Base-by-base conservation (phyloP, 2,888 invertebrate species). In the Dolichomitus sp. region DNA sequence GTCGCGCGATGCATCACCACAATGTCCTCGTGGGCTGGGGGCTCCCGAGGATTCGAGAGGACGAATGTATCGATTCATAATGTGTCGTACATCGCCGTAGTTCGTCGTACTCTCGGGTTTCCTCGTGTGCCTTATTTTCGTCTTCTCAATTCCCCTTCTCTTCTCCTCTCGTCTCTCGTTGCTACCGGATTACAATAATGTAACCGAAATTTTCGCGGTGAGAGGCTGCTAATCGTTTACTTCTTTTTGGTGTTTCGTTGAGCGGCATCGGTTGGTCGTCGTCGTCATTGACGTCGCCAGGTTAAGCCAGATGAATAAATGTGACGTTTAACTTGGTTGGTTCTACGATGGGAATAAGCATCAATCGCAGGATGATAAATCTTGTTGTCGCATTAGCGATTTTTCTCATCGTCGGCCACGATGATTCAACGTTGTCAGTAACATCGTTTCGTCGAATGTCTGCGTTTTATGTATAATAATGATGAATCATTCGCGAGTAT, bases 201-300 rank as follows among this genome's bases (percentile, higher is more conserved):
- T 33, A 3, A 30, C 30, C 66, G 66, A 11, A 33, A 17, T 48
- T 48, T 7, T n/a, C 17, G 48, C n/a, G 17, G 4, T 48, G 48
- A 48, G 17, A 48, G 48, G 14, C 12, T 14, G 14, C 12, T 14
- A 42, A 48, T 27, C n/a, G 14, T 65, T 33, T 1, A 11, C 33
- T 48, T 73, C n/a, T 72, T 59, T 59, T 72, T 57, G 66, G 66
- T 66, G 27, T 66, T 33, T 50, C 48, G 50, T 50, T 33, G 23
- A 27, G 23, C 19, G 19, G 68, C 12, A 5, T 45, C 40, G 40
- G 54, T 40, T 33, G 57, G 17, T 59, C 57, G 23, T 37, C 66
- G 48, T 66, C 48, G 33, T 50, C 66, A 37, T 52, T 33, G 52
- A 52, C 52, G 27, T n/a, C 23, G n/a, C 19, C 57, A 9, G 52